phyloP scores from a whole-genome alignment of 2,797 vertebrate species.

The Heliangelus exortis region DNA sequence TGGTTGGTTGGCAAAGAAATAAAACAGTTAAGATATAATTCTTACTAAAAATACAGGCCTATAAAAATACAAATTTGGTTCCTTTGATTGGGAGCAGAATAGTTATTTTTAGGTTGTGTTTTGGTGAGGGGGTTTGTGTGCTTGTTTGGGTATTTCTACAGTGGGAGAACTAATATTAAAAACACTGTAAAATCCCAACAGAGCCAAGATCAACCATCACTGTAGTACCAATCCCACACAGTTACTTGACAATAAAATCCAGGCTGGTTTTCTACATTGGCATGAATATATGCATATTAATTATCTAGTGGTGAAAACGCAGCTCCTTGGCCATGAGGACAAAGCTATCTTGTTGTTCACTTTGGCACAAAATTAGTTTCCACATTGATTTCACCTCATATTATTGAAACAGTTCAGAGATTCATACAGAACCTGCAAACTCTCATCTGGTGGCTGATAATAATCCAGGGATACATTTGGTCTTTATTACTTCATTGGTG shows the following conservation, averaged over 20 bases:
- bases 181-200: background rate
- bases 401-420: background rate
- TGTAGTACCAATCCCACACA: background rate
- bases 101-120: background rate
- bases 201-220: background rate
- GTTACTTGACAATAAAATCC: background rate
- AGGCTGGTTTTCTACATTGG: background rate
- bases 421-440: background rate
- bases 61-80: background rate
- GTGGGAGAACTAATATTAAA: background rate
- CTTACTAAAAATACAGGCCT: background rate
- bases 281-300: conserved; percentile 9
- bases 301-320: conserved; percentile 24
- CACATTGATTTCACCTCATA: background rate
- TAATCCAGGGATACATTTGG: background rate
- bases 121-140: background rate
- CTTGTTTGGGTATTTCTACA: background rate
- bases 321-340: conserved; percentile 1
- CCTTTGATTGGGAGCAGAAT: background rate
- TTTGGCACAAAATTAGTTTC: conserved; percentile 28
- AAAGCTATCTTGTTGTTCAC: conserved; percentile 12
- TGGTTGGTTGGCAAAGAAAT: background rate
- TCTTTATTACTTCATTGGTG: background rate
- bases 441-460: background rate
- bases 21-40: background rate